Base-by-base conservation (phyloP, 2,113 vertebrate genomes). In the Lagenorhynchus albirostris region DNA sequence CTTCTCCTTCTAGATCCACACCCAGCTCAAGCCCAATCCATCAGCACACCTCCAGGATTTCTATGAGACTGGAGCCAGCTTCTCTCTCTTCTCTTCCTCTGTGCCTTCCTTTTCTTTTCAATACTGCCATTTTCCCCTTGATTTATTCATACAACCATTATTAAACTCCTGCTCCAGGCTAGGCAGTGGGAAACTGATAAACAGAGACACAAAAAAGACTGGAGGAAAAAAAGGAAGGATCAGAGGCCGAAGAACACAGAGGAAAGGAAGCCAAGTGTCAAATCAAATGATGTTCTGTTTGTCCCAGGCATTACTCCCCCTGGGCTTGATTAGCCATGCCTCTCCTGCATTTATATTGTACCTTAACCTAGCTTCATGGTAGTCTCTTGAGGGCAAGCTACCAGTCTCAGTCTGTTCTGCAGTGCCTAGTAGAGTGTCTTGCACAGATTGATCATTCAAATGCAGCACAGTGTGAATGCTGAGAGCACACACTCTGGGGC, bases 141-240 rank as follows among this genome's bases (percentile, higher is more conserved):
- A 94, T 89, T 79, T 93, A 94, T 96, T 95, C 89, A 92, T 68
- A 81, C 85, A 90, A 23, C 74, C n/a, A 10, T 73, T 50, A 81
- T 95, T 81, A 89, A 95, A 71, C 53, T 94, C 55, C 63, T 84
- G 74, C 60, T 92, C 36, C 25, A 50, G 79, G 85, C 53, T 11
- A 76, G 55, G 65, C 80, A 87, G 71, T 8, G 25, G 10, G 41
- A 76, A 83, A 83, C 33, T 13, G 44, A 93, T 62, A 85, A 67
- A 83, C 67, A 87, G 67, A 94, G 20, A 81, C 29, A 21, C 8
- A 68, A 31, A 60, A 63, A 68, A 23, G 41, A 74, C 3, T 23
- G 12, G n/a, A 31, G 29, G 11, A 9, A 8, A 62, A 7, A 36
- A 74, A 26, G 4, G 12, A 3, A 80, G 20, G 6, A 0, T 3